Conservation (phyloP, 2,888 invertebrate genomes). For the Phortica okadai region DNA sequence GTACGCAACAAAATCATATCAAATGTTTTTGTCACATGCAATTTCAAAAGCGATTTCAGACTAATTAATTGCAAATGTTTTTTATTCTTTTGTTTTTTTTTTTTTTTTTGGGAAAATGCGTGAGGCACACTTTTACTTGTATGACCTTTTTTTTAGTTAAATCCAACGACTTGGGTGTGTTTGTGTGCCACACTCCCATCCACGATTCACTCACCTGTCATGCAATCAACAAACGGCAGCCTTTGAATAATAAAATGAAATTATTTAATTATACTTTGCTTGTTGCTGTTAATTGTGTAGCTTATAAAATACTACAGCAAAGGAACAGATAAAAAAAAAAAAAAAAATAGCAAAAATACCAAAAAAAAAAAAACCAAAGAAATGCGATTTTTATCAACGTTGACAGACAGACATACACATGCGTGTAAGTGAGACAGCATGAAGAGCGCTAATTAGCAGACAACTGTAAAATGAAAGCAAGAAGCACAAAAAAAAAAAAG, state of each 20-base stretch:
- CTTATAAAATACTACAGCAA: constrained; percentile 18
- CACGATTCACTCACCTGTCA: too few species aligned
- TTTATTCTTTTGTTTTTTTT: too few species aligned
- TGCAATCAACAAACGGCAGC: background rate
- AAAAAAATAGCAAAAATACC: background rate
- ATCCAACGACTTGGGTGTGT: too few species aligned
- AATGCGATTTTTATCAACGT: constrained; percentile 22
- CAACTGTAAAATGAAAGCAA: background rate
- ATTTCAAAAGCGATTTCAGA: too few species aligned
- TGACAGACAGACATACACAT: constrained; percentile 5
- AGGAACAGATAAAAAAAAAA: constrained; percentile 18
- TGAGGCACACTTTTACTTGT: too few species aligned
- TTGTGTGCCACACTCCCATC: too few species aligned
- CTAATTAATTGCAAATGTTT: too few species aligned
- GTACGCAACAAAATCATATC: too few species aligned
- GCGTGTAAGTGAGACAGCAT: constrained; percentile 11
- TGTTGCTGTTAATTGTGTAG: constrained; percentile 25
- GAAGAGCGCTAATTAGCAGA: constrained; percentile 29
- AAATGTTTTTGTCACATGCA: too few species aligned
- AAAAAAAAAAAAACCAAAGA: constrained; percentile 9
- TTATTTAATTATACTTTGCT: constrained; percentile 57
- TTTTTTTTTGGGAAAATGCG: too few species aligned
- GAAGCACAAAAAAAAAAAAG: background rate
- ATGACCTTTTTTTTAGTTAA: too few species aligned
- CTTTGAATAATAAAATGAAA: constrained; percentile 59